These are phyloP conservation scores for Choreutis nemorana DNA, from an alignment of 2,888 invertebrate genomes.

Conservation along the genomic window DNA sequence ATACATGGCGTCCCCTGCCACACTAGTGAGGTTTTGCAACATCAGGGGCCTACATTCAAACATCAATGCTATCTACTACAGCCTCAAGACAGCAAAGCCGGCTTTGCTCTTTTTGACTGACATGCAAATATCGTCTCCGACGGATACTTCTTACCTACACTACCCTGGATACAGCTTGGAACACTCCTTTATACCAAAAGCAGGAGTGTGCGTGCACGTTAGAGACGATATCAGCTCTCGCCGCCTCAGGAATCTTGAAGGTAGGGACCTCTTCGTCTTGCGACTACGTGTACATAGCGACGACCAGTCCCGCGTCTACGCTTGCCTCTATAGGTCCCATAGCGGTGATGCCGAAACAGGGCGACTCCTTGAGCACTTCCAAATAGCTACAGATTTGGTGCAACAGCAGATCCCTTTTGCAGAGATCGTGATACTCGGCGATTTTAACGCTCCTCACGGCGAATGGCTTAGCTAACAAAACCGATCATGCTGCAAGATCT, in stretches of 20 bases:
- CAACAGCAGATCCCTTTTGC: too few relatives aligned
- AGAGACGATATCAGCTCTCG: too few relatives aligned
- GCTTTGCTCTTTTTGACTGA: constrained; percentile 2
- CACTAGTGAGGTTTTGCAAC: neutral
- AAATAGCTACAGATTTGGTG: constrained; percentile 1
- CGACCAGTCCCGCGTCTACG: constrained; percentile 5
- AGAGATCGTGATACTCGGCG: constrained; percentile 1
- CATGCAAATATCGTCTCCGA: constrained; percentile 2
- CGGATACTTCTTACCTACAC: constrained; percentile 1
- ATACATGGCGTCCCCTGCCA: too few relatives aligned
- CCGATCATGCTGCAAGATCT: neutral
- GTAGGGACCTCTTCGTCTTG: neutral
- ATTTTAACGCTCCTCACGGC: constrained; percentile 3
- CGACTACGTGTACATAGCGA: constrained; percentile 5
- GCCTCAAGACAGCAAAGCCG: neutral
- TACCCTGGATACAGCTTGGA: constrained; percentile 3
- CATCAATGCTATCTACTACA: neutral
- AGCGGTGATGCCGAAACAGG: constrained; percentile 5
- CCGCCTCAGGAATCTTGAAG: neutral
- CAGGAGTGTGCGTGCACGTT: too few relatives aligned
- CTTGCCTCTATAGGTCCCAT: constrained; percentile 8
- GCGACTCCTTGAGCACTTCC: constrained; percentile 5
- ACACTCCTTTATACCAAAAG: too few relatives aligned
- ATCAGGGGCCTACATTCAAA: neutral
- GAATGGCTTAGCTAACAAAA: constrained; percentile 4